Evolutionary conservation across 2,797 vertebrate genomes (phyloP), one percentile per base, ranked within the genome.

Genomic region (Danio tinwini): DNA sequence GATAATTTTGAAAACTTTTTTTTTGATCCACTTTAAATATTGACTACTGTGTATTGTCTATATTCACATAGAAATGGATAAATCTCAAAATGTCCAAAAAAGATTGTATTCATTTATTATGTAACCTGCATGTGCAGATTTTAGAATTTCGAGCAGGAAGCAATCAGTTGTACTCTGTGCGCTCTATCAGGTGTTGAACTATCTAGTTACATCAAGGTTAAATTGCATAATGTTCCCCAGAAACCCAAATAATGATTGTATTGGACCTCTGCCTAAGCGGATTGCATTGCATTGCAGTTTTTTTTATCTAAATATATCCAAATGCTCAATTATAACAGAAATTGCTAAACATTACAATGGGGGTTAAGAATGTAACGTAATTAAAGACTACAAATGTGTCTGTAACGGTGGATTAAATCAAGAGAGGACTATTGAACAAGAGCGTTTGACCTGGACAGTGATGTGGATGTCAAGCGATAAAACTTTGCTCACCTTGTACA

Each of bases 401-500:
- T 40, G n/a, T 37, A 47, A 53, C 73, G 45, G 5, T 16, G 2
- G 19, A 50, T 10, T 61, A 77, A 67, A 39, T 68, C 64, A 77
- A 68, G 53, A 56, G 39, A 47, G 1, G 2, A 65, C 40, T 21
- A 21, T 14, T 39, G 74, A 76, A 76, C 58, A 14, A 13, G 52
- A 37, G 0, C 5, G 47, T 39, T 39, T 78, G 53, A 53, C 49
- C 44, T 13, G 37, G 74, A 3, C 19, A 14, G 50, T 11, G 14
- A 13, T 55, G 39, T 53, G 56, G 0, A 49, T 71, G 80, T 83
- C 82, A 84, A 82, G 14, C 3, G 6, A 40, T 73, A 52, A 58
- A 68, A 52, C 29, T 52, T 37, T 42, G 17, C 86, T 88, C 80
- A 98, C 98, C 96, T 97, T 94, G 93, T 99, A 99, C 0, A 89